A percentile compares a stretch with the other conserved stretches of the same genome.
These are phyloP conservation scores for Orussus abietinus DNA, from an alignment of 1,140 invertebrate species.

Conservation along the genomic window DNA sequence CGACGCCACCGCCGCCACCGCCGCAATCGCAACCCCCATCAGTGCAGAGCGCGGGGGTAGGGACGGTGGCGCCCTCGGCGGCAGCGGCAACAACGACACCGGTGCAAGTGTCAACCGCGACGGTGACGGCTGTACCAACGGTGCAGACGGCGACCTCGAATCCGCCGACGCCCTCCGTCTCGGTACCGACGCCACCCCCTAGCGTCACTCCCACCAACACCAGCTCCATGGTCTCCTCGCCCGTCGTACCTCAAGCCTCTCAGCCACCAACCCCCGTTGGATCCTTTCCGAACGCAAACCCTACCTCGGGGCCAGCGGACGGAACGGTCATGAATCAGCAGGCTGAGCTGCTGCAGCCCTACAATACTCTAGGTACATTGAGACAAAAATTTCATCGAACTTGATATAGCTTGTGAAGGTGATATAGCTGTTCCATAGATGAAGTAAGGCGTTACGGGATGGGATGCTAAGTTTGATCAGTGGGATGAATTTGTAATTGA, in stretches of 20 bases:
- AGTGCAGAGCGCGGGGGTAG: no score
- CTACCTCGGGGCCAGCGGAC: slow-evolving; percentile 29
- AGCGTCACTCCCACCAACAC: slow-evolving; percentile 45
- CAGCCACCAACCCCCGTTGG: slow-evolving; percentile 38
- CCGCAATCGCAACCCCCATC: slow-evolving; percentile 24
- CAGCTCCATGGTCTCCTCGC: slow-evolving; percentile 37
- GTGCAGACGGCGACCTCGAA: slow-evolving; percentile 3
- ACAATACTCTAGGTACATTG: slow-evolving; percentile 43
- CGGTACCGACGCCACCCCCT: slow-evolving; percentile 35
- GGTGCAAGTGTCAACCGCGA: slow-evolving; percentile 27
- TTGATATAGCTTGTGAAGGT: no score
- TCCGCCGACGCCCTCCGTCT: slow-evolving; percentile 6
- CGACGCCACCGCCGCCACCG: slow-evolving; percentile 34
- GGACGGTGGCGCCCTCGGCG: no score
- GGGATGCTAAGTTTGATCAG: no score
- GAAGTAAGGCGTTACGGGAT: no score
- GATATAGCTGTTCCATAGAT: no score
- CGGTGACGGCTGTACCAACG: slow-evolving; percentile 10
- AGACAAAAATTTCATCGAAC: background rate
- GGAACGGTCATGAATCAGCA: slow-evolving; percentile 31
- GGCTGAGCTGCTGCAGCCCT: slow-evolving; percentile 45
- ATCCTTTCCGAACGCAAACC: slow-evolving; percentile 41
- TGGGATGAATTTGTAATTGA: no score
- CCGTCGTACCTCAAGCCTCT: slow-evolving; percentile 38
- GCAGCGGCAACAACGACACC: slow-evolving; percentile 38